Evolutionary conservation across 2,888 invertebrate species (phyloP).

Genomic region (Exephanes ischioxanthus): DNA sequence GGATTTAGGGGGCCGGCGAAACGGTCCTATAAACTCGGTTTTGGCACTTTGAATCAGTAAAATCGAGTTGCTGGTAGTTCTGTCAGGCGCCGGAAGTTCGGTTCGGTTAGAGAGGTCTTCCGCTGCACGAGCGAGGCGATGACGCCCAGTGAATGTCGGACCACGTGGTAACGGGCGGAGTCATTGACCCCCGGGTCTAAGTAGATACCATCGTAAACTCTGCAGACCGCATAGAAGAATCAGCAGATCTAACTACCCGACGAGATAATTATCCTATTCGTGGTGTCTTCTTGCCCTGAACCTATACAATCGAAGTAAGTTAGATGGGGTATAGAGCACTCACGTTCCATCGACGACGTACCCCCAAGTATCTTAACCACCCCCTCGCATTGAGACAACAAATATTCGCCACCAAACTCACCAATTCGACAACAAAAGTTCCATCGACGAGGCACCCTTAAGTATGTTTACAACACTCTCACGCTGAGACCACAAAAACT

Average conservation of each 20-base stretch:
- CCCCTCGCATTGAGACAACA: neutral
- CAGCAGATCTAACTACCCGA: neutral
- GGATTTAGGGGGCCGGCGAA: neutral
- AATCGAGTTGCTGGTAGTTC: conserved; percentile 25
- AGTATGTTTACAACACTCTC: neutral
- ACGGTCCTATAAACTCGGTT: neutral
- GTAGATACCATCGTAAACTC: conserved; percentile 63
- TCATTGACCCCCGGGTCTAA: conserved; percentile 51
- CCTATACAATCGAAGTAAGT: neutral
- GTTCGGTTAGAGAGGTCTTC: conserved; percentile 39
- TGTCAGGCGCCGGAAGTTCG: conserved; percentile 22
- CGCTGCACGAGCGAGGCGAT: conserved; percentile 9
- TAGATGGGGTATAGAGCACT: neutral
- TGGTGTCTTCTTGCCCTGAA: too few relatives aligned
- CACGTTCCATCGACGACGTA: neutral
- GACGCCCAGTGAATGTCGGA: conserved; percentile 16
- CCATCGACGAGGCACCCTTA: neutral
- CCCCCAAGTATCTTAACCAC: neutral
- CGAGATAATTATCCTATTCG: conserved; percentile 4
- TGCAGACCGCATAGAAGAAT: conserved; percentile 48
- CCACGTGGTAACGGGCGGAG: conserved; percentile 40
- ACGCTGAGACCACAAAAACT: neutral
- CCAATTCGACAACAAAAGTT: too few relatives aligned
- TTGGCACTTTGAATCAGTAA: conserved; percentile 57
- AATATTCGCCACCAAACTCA: too few relatives aligned